Conservation (phyloP, 2,797 vertebrate genomes). For the Pseudomugil gertrudae region DNA sequence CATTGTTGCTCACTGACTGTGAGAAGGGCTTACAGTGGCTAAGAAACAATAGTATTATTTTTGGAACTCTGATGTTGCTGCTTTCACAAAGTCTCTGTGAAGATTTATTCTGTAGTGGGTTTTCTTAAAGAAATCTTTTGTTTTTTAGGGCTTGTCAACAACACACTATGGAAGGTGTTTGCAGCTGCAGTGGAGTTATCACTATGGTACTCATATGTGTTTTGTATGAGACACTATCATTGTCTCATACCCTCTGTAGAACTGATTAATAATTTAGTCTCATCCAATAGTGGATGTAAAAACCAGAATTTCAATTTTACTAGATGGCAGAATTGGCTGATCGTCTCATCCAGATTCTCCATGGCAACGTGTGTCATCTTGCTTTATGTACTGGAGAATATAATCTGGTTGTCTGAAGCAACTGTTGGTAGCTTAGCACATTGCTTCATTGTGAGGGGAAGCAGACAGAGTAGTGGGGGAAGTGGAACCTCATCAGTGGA, state of each 20-base stretch:
- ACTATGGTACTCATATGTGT: conserved; percentile 11
- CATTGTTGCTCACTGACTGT: conserved; percentile 42
- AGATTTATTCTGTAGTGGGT: conserved; percentile 14
- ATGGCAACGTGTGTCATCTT: conserved; percentile 73
- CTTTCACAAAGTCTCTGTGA: conserved; percentile 33
- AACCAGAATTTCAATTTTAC: conserved; percentile 43
- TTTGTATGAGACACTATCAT: conserved; percentile 26
- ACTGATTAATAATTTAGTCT: conserved; percentile 64
- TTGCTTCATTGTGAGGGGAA: conserved; percentile 35
- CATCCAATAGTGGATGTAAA: conserved; percentile 19
- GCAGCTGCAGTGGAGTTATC: conserved; percentile 17
- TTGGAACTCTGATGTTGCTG: conserved; percentile 50
- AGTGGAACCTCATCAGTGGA: conserved; percentile 63
- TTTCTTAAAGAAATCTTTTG: conserved; percentile 15
- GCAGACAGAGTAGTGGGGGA: conserved; percentile 38
- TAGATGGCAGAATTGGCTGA: conserved; percentile 50
- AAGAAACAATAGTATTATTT: conserved; percentile 58
- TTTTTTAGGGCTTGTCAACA: conserved; percentile 28
- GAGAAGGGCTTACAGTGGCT: conserved; percentile 56
- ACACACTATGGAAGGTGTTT: conserved; percentile 24
- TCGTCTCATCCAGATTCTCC: conserved; percentile 69
- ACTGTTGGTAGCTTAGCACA: conserved; percentile 65
- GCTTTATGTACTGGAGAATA: conserved; percentile 64
- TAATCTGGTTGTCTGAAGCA: conserved; percentile 73
- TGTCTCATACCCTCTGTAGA: conserved; percentile 48